A percentile compares a stretch with the other conserved stretches of the same genome.
These are phyloP conservation scores for Microplitis manilae DNA, from an alignment of 2,888 invertebrate genomes.

Conservation along the genomic window DNA sequence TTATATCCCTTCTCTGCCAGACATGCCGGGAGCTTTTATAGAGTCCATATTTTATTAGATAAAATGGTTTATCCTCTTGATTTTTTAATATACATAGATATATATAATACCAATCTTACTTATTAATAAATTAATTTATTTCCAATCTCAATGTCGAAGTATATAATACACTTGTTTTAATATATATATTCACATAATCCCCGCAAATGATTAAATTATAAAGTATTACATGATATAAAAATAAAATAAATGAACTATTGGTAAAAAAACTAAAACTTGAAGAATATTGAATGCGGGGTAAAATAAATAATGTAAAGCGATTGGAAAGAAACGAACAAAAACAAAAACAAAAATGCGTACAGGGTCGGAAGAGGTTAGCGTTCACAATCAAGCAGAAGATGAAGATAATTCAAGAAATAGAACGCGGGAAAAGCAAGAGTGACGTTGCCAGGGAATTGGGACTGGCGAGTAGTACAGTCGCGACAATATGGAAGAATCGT, in stretches of 20 bases:
- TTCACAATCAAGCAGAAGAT: constrained; percentile 77
- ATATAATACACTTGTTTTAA: too few species aligned
- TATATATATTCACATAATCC: too few species aligned
- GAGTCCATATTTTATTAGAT: constrained; percentile 12
- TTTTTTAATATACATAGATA: background rate
- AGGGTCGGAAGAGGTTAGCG: constrained; percentile 76
- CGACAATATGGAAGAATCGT: constrained; percentile 76
- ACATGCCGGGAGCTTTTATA: constrained; percentile 43
- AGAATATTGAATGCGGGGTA: constrained; percentile 35
- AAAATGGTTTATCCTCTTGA: constrained; percentile 6
- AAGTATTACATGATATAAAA: too few species aligned
- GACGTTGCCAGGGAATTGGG: constrained; percentile 75
- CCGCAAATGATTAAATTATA: too few species aligned
- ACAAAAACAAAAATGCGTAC: constrained; percentile 57
- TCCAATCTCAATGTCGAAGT: constrained; percentile 15
- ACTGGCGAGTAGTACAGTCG: constrained; percentile 75
- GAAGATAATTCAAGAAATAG: constrained; percentile 76
- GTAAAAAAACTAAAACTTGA: constrained; percentile 26
- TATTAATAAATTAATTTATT: background rate
- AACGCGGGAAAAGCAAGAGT: constrained; percentile 75
- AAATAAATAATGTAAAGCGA: constrained; percentile 47
- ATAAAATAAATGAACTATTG: too few species aligned
- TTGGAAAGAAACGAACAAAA: constrained; percentile 39
- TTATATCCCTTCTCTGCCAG: constrained; percentile 27
- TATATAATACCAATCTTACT: background rate